Percentiles rank a stretch among this genome's conserved stretches.
phyloP scores from a whole-genome alignment of 2,797 vertebrate species.

The Uromys caudimaculatus region DNA sequence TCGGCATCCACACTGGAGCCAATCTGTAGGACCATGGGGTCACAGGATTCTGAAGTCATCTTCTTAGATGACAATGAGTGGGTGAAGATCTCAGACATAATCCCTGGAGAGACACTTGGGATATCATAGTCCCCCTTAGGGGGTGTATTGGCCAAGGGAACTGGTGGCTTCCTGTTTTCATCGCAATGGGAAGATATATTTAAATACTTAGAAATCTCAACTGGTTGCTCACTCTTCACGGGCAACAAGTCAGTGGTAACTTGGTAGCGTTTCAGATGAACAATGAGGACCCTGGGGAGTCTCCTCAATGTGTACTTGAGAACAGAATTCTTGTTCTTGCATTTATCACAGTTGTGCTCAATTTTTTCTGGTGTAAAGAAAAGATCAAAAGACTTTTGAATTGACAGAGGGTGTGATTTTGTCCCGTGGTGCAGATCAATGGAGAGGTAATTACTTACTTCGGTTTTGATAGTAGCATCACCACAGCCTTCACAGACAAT shows the following conservation, averaged over 20 bases:
- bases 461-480: neutral
- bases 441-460: slow-evolving; percentile 3
- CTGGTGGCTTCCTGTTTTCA: neutral
- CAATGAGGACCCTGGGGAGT: slow-evolving; percentile 24
- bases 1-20: slow-evolving; percentile 95
- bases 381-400: slow-evolving; percentile 2
- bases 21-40: slow-evolving; percentile 81
- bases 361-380: slow-evolving; percentile 19
- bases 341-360: neutral
- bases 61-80: slow-evolving; percentile 50
- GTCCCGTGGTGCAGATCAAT: neutral
- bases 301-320: neutral
- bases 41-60: slow-evolving; percentile 88
- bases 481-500: slow-evolving; percentile 92
- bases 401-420: neutral
- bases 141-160: accelerated
- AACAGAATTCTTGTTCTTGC: neutral
- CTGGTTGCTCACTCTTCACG: neutral
- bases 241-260: neutral
- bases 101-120: neutral
- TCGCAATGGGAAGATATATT: neutral
- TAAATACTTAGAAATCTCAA: neutral
- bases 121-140: accelerated
- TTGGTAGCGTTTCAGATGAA: slow-evolving; percentile 52
- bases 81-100: neutral